Conservation (phyloP, 1,140 invertebrate genomes). For the Cydia pomonella region DNA sequence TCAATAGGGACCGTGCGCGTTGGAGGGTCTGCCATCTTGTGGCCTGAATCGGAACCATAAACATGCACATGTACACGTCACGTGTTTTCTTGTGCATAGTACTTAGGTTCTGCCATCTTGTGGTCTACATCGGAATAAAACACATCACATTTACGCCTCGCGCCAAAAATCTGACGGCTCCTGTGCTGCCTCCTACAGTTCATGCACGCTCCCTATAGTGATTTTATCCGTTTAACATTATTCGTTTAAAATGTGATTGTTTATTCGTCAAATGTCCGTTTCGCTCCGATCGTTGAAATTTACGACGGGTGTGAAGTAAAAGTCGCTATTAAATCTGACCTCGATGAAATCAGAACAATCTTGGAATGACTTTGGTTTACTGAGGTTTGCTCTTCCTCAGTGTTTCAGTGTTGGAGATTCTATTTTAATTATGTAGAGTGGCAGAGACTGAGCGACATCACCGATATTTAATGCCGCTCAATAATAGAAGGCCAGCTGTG, state of each 20-base stretch:
- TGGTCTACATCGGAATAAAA: no score
- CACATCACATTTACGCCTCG: no score
- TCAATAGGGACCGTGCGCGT: no score
- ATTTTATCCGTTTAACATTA: conserved; percentile 9
- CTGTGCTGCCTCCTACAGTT: no score
- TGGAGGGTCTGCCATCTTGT: no score
- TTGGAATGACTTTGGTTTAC: conserved; percentile 8
- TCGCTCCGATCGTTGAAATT: conserved; percentile 7
- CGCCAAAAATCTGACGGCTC: no score
- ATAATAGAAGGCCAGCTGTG: conserved; percentile 8
- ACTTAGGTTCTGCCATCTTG: no score
- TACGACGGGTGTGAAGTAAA: conserved; percentile 22
- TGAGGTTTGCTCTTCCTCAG: conserved; percentile 25
- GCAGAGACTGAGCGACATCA: conserved; percentile 17
- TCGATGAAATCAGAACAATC: conserved; percentile 20
- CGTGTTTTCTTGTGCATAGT: no score
- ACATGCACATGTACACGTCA: no score
- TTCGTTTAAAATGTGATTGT: conserved; percentile 10
- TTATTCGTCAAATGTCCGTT: conserved; percentile 30
- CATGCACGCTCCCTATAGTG: no score
- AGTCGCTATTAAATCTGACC: conserved; percentile 18
- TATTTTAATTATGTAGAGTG: conserved; percentile 29
- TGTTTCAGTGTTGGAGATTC: conserved; percentile 7
- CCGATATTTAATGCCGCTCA: conserved; percentile 13
- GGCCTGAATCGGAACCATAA: no score